phyloP scores from a whole-genome alignment of 2,113 vertebrate species.

The Oxyura jamaicensis region DNA sequence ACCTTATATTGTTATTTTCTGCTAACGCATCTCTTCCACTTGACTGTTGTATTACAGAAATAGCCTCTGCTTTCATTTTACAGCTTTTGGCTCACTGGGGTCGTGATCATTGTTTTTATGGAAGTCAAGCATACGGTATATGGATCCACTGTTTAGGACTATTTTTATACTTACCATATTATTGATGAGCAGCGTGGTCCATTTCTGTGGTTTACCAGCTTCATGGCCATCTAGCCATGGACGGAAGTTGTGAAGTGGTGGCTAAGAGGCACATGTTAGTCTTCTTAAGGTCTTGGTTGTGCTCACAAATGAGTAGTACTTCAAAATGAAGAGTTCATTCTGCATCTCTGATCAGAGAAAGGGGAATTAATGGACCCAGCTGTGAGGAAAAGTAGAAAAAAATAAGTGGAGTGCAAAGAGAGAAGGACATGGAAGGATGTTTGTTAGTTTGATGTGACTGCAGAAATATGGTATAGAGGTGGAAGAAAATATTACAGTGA shows the following conservation, averaged over 20 bases:
- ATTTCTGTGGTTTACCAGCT: neutral
- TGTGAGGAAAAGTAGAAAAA: neutral
- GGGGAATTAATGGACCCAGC: neutral
- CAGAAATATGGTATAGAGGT: neutral
- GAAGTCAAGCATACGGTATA: neutral
- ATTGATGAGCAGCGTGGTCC: neutral
- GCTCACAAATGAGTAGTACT: neutral
- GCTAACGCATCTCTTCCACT: neutral
- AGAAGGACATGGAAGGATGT: neutral
- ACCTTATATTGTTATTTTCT: neutral
- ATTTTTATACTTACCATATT: neutral
- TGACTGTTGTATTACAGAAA: too few relatives aligned
- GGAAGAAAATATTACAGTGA: neutral
- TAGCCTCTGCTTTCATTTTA: too few relatives aligned
- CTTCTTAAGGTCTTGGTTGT: neutral
- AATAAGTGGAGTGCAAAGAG: neutral
- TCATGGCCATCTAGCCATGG: neutral
- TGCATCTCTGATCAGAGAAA: neutral
- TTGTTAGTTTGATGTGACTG: neutral
- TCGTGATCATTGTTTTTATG: neutral
- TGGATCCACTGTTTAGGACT: neutral
- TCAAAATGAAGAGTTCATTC: neutral
- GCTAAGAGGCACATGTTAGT: accelerated
- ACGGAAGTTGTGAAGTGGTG: neutral
- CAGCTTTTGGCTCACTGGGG: neutral